A percentile compares a stretch with the other conserved stretches of the same genome.
These are phyloP conservation scores for Micropoecilia bifurca DNA, from an alignment of 2,797 vertebrate species.

Conservation along the genomic window DNA sequence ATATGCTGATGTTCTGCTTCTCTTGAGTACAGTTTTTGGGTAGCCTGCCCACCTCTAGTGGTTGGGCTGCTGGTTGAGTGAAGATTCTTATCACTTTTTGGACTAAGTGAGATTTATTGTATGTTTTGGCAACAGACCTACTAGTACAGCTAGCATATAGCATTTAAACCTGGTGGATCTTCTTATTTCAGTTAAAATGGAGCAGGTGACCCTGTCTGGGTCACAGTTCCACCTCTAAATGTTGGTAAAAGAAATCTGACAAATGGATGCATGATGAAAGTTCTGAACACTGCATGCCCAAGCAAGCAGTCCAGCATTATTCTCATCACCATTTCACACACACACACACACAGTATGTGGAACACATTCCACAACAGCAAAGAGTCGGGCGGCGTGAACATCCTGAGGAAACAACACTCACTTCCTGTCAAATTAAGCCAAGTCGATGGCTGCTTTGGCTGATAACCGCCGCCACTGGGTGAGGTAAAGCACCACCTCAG, in stretches of 20 bases:
- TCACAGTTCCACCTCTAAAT: constrained; percentile 29
- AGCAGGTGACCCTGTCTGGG: not conserved
- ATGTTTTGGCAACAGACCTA: not conserved
- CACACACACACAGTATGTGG: not conserved
- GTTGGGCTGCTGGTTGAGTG: not conserved
- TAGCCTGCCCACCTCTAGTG: not conserved
- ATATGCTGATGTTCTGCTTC: no score
- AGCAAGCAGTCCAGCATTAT: constrained; percentile 17
- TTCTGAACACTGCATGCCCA: constrained; percentile 22
- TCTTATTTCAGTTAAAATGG: not conserved
- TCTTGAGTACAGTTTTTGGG: no score
- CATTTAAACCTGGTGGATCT: not conserved
- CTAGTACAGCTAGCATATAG: not conserved
- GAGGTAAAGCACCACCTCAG: constrained; percentile 62
- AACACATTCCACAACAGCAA: constrained; percentile 78
- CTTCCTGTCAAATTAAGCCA: constrained; percentile 82
- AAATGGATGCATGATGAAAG: constrained; percentile 43
- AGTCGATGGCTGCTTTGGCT: constrained; percentile 59
- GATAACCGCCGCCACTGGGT: constrained; percentile 68
- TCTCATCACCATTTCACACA: constrained; percentile 30
- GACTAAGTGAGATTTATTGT: not conserved
- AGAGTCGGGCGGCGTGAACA: constrained; percentile 65
- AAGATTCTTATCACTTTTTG: not conserved
- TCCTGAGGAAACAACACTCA: constrained; percentile 86
- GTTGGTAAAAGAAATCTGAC: constrained; percentile 27